These are phyloP conservation scores for Vollenhovia emeryi DNA, from an alignment of 1,140 invertebrate genomes.

Conservation along the genomic window DNA sequence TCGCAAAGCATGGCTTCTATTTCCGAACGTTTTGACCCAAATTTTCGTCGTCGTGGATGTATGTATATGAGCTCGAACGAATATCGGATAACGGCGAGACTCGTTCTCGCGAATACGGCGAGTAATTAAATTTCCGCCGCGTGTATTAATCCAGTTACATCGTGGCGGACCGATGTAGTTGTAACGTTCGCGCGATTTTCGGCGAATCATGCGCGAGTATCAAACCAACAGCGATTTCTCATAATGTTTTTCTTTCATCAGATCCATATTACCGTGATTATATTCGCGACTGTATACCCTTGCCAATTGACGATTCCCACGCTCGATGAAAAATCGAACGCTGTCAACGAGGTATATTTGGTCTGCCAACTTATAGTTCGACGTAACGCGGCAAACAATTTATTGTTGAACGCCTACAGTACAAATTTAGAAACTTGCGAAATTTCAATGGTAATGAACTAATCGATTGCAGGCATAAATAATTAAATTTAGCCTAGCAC, in stretches of 20 bases:
- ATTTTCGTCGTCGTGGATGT: constrained; percentile 38
- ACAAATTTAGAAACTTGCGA: constrained; percentile 9
- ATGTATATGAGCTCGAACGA: constrained; percentile 30
- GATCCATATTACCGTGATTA: constrained; percentile 23
- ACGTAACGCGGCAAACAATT: constrained; percentile 6
- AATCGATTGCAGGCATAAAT: background rate
- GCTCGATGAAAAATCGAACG: background rate
- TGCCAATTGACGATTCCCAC: background rate
- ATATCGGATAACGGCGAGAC: constrained; percentile 35
- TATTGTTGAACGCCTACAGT: background rate
- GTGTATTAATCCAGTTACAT: constrained; percentile 39
- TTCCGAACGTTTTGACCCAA: constrained; percentile 54
- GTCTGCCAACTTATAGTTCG: background rate
- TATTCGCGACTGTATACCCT: background rate
- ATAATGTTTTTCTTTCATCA: background rate
- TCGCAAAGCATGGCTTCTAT: constrained; percentile 39
- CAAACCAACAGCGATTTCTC: constrained; percentile 27
- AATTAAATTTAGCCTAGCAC: background rate
- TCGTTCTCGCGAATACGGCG: constrained; percentile 21
- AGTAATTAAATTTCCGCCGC: constrained; percentile 60
- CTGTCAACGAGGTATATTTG: constrained; percentile 10
- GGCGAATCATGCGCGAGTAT: constrained; percentile 12
- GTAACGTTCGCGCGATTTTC: constrained; percentile 18
- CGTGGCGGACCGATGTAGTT: constrained; percentile 21
- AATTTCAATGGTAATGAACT: background rate